Conservation (phyloP, 2,113 vertebrate species). For the Rhinoptilus africanus region DNA sequence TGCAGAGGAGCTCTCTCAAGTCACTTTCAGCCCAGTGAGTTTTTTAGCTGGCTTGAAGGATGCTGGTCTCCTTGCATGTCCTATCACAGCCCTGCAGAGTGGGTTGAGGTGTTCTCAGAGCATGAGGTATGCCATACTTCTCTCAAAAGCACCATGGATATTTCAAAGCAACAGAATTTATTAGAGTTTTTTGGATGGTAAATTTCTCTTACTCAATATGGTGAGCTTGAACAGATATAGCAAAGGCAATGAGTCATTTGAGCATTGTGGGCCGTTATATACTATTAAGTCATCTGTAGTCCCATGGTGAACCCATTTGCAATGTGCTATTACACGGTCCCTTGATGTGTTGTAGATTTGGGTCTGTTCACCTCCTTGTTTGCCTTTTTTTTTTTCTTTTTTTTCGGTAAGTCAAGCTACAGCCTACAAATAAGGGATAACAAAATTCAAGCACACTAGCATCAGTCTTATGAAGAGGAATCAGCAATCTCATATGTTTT, state of each 20-base stretch:
- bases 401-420: background rate
- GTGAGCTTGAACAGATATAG: slow-evolving; percentile 37
- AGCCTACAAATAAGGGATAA: background rate
- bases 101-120: background rate
- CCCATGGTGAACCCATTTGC: background rate
- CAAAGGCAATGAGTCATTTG: slow-evolving; percentile 38
- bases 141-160: background rate
- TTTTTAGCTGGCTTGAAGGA: background rate
- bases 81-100: background rate
- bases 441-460: background rate
- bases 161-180: slow-evolving; percentile 16
- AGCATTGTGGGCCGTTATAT: background rate
- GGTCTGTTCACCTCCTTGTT: background rate
- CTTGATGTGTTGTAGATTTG: background rate
- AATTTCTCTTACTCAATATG: background rate
- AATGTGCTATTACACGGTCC: background rate
- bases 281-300: slow-evolving; percentile 28
- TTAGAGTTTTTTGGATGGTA: background rate
- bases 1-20: background rate
- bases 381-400: background rate
- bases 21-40: background rate
- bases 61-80: background rate
- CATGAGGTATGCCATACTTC: background rate
- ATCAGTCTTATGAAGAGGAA: background rate
- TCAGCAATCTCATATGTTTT: background rate